phyloP scores from a whole-genome alignment of 2,888 invertebrate species.

The Drosophila dives region DNA sequence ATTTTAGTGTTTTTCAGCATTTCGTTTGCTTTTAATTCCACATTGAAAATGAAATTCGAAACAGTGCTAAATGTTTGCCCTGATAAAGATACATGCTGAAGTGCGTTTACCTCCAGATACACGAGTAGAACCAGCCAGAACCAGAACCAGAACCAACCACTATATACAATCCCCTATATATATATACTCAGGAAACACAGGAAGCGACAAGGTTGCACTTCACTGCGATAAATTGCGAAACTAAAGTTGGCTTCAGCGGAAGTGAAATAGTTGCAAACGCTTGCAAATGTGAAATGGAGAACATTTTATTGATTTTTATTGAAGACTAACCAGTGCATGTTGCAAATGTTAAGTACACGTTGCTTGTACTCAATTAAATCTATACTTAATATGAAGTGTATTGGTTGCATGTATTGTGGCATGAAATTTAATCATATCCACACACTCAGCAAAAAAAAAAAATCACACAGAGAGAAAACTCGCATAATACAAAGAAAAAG shows the following conservation, averaged over 20 bases:
- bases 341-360: not conserved
- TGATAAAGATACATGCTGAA: slow-evolving; percentile 29
- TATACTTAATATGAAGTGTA: slow-evolving; percentile 16
- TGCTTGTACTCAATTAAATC: slow-evolving; percentile 33
- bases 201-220: slow-evolving; percentile 9
- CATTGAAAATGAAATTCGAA: slow-evolving; percentile 66
- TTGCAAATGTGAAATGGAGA: slow-evolving; percentile 52
- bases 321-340: slow-evolving; percentile 25
- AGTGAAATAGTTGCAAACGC: slow-evolving; percentile 20
- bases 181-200: slow-evolving; percentile 1
- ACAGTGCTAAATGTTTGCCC: slow-evolving; percentile 52
- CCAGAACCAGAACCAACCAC: not conserved
- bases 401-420: not conserved
- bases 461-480: not conserved
- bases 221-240: slow-evolving; percentile 5
- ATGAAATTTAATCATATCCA: not conserved
- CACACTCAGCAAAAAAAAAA: not conserved
- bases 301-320: slow-evolving; percentile 68
- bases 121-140: not conserved
- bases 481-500: too few relatives aligned
- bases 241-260: slow-evolving; percentile 31
- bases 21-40: slow-evolving; percentile 61
- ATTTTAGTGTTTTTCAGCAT: slow-evolving; percentile 21
- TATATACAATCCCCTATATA: not conserved
- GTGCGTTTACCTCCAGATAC: slow-evolving; percentile 13